phyloP scores from a whole-genome alignment of 2,888 invertebrate species.

The Agrotis ipsilon region DNA sequence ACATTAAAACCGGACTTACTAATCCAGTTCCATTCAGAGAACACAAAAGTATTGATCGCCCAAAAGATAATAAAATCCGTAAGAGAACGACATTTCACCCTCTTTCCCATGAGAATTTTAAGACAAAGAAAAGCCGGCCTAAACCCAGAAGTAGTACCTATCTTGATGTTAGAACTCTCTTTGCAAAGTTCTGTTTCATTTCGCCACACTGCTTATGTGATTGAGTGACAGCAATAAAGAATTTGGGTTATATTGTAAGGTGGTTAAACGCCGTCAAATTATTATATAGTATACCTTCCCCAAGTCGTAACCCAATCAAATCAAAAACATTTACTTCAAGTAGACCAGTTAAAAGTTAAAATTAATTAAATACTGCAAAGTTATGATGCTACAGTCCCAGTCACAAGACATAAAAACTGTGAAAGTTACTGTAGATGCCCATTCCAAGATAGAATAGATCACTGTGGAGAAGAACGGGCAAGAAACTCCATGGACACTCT shows the following conservation, averaged over 20 bases:
- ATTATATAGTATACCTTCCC: too few relatives aligned
- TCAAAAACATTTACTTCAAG: too few relatives aligned
- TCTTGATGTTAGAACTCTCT: slow-evolving; percentile 9
- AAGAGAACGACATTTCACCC: slow-evolving; percentile 9
- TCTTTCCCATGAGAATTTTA: slow-evolving; percentile 26
- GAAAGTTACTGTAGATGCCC: too few relatives aligned
- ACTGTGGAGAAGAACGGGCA: too few relatives aligned
- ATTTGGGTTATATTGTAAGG: slow-evolving; percentile 18
- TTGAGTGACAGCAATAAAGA: slow-evolving; percentile 6
- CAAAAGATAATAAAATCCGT: slow-evolving; percentile 20
- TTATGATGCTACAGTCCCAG: too few relatives aligned
- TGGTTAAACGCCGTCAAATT: too few relatives aligned
- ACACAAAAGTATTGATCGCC: slow-evolving; percentile 42
- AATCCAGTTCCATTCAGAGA: neutral
- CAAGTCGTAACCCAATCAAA: too few relatives aligned
- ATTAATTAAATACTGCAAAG: too few relatives aligned
- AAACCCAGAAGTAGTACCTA: slow-evolving; percentile 5
- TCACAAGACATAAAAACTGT: too few relatives aligned
- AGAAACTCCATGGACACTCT: too few relatives aligned
- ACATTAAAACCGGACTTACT: neutral
- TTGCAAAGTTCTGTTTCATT: slow-evolving; percentile 28
- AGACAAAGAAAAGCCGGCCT: slow-evolving; percentile 22
- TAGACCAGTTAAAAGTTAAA: too few relatives aligned
- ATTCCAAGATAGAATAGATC: too few relatives aligned
- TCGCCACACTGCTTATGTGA: neutral